phyloP scores from a whole-genome alignment of 2,797 vertebrate genomes.

The Mormyrops boulengeri region DNA sequence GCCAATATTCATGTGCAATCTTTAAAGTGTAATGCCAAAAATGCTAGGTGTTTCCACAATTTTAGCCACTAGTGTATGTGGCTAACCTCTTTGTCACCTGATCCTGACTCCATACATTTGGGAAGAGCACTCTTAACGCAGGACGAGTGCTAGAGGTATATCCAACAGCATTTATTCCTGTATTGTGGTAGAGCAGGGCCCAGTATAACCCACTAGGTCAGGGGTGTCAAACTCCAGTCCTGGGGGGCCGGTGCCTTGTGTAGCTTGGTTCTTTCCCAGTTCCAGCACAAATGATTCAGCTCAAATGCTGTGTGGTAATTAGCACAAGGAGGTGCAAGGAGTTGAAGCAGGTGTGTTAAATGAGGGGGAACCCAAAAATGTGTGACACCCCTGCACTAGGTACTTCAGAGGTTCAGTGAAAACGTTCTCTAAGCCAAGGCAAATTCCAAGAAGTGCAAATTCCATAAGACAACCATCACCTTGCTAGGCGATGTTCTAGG shows the following conservation, averaged over 20 bases:
- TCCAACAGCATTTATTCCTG: neutral
- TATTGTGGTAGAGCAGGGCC: neutral
- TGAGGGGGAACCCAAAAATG: too few relatives aligned
- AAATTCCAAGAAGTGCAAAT: neutral
- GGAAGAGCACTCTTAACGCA: neutral
- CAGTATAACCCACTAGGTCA: neutral
- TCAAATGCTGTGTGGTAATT: too few relatives aligned
- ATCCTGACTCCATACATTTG: neutral
- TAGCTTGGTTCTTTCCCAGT: too few relatives aligned
- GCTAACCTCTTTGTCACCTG: neutral
- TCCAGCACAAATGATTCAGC: too few relatives aligned
- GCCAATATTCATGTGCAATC: too few relatives aligned
- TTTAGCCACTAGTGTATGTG: neutral
- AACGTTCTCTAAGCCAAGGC: neutral
- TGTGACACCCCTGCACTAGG: neutral
- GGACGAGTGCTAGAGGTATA: neutral
- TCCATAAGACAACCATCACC: neutral
- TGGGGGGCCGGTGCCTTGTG: too few relatives aligned
- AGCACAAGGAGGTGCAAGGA: too few relatives aligned
- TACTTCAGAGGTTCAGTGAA: neutral
- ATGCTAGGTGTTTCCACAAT: too few relatives aligned
- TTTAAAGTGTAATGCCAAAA: too few relatives aligned
- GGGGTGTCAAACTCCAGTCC: too few relatives aligned
- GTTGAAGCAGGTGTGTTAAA: too few relatives aligned
- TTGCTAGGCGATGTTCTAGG: neutral